Conservation (phyloP, 2,888 invertebrate genomes). For the Cheilosia variabilis region DNA sequence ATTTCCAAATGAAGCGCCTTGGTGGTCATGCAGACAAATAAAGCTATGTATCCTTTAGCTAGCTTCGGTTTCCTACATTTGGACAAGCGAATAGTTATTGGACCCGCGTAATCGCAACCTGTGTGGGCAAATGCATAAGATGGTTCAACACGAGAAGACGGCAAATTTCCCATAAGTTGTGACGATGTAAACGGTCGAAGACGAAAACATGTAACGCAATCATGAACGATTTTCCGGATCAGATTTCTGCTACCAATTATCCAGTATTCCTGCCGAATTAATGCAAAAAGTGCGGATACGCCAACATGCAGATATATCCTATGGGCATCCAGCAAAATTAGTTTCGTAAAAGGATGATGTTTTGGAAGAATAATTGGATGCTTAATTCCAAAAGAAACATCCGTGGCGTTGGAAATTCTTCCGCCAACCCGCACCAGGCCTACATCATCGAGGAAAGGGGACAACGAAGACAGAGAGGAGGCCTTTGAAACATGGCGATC, state of each 20-base stretch:
- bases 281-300: background rate
- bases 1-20: no score
- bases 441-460: no score
- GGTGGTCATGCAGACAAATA: no score
- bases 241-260: background rate
- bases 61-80: no score
- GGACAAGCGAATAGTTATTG: background rate
- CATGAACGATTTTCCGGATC: background rate
- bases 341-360: background rate
- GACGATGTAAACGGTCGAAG: background rate
- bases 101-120: background rate
- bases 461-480: no score
- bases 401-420: background rate
- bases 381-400: background rate
- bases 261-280: background rate
- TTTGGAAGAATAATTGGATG: slow-evolving; percentile 7
- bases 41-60: no score
- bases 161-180: background rate
- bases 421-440: no score
- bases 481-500: no score
- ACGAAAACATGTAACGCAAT: background rate
- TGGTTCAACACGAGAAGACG: background rate
- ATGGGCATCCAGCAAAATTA: background rate
- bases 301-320: background rate
- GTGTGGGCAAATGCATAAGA: background rate